Base-by-base conservation (phyloP, 1,140 invertebrate genomes). In the Branchinecta lynchi region DNA sequence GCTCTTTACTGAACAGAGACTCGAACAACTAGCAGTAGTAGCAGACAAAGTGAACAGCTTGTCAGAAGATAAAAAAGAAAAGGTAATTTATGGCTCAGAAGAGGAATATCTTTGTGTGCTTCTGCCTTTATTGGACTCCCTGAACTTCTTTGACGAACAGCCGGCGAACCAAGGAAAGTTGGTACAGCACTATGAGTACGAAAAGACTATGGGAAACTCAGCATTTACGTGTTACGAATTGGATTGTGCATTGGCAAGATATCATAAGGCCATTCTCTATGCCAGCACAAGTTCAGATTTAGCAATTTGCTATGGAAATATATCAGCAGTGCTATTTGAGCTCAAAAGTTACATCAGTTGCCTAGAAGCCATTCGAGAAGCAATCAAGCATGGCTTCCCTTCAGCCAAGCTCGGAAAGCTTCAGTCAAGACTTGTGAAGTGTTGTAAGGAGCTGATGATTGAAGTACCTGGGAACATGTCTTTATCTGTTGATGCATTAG, bases 301-400 rank as follows among this genome's bases (percentile, higher is more conserved):
- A 20, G 51, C 51, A 15, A 12, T 60, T 20, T 60, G 51, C 51
- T 60, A 60, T 60, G 51, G 51, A 60, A 60, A 60, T 60, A 60
- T 60, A 20, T 60, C 51, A 60, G 51, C 51, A 12, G 51, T 60
- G 1, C 6, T 60, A 60, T 60, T 60, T 60, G 51, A 60, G 17
- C 17, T 60, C 17, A 20, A 20, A 15, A 60, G 17, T 3, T 60
- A 60, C 17, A 12, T 60, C 12, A 60, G 17, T 12, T 60, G 51
- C 17, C 51, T 60, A 60, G 51, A 60, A 60, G 51, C 51, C 12
- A 20, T 60, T 15, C 17, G 12, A 60, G 51, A 60, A 20, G 51
- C 51, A 15, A 12, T 60, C 17, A 15, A 15, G 12, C 12, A 60
- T 60, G 51, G 51, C 17, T 60, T 15, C 17, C 51, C 51, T 15